Evolutionary conservation across 2,113 vertebrate genomes (phyloP), one percentile per base, ranked within the genome.

Genomic region (Sinocyclocheilus anophthalmus): DNA sequence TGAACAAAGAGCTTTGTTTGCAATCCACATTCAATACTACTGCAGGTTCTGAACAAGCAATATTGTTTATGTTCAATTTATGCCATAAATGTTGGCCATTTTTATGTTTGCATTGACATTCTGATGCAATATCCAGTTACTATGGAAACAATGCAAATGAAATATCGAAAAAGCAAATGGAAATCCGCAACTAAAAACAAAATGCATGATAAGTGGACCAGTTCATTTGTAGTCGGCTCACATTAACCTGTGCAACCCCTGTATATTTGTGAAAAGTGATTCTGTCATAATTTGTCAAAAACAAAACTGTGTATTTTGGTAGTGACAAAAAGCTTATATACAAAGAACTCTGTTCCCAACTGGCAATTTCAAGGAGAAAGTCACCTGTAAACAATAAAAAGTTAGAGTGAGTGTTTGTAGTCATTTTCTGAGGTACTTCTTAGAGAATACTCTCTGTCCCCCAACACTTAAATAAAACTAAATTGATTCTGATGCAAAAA

Each of bases 391-490:
- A 95, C 94, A 94, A 92, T 93, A 84, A 84, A 55, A 83, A 55
- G 70, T 78, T 39, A 83, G 26, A 84, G 33, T 80, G 89, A 70
- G 67, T 57, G 87, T 91, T n/a, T 90, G 90, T 93, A 88, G 91
- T 92, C 90, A 94, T 92, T 94, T 93, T 83, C 88, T 92, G 94
- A 95, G 95, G 94, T 95, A 94, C 93, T 91, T 89, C n/a, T 89
- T 88, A 92, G 90, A 92, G 84, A 76, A 30, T 83, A 90, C 79
- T 78, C 90, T 79, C 87, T 20, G 88, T 87, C 91, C 90, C 90
- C 89, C 88, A 91, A 84, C 48, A 85, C 85, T 87, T 88, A 89
- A 45, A 76, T 84, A 78, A 89, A 75, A 92, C 53, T 37, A 76
- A 39, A 67, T 76, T 81, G 59, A 61, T 70, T 70, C 45, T 67